These are phyloP conservation scores for Entomyzon cyanotis DNA, from an alignment of 2,113 vertebrate genomes.

Conservation along the genomic window DNA sequence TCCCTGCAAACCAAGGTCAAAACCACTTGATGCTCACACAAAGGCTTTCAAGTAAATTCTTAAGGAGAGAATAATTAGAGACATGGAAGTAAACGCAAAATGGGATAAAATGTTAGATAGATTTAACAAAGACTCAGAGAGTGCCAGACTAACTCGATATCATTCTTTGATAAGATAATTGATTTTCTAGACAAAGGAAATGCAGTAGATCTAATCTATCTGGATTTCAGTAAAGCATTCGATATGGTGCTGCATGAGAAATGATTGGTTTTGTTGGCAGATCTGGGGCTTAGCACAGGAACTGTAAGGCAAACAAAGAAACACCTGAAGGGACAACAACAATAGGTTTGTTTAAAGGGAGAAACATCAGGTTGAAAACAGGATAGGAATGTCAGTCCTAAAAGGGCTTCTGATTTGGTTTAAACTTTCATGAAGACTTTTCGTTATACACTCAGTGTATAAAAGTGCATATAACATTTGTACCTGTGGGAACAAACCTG, in stretches of 20 bases:
- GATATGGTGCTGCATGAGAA: background rate
- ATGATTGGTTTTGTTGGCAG: conserved; percentile 2
- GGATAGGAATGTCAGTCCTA: background rate
- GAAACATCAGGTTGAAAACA: background rate
- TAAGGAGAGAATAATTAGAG: conserved; percentile 16
- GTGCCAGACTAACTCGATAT: conserved; percentile 41
- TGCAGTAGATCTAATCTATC: conserved; percentile 49
- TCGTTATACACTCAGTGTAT: background rate
- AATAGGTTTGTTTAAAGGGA: background rate
- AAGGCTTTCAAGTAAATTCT: background rate
- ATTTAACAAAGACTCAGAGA: background rate
- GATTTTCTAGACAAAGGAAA: conserved; percentile 60
- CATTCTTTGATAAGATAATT: conserved; percentile 57
- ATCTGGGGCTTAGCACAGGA: background rate
- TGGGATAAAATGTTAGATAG: background rate
- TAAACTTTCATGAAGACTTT: background rate
- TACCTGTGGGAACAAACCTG: background rate
- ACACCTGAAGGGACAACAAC: background rate
- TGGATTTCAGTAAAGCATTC: conserved; percentile 48
- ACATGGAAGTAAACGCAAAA: background rate
- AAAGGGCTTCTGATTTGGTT: background rate
- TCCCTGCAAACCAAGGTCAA: background rate
- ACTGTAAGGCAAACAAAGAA: background rate
- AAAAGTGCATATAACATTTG: background rate
- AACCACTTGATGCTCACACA: background rate